Conservation (phyloP, 2,113 vertebrate species). For the Pyrgilauda ruficollis region DNA sequence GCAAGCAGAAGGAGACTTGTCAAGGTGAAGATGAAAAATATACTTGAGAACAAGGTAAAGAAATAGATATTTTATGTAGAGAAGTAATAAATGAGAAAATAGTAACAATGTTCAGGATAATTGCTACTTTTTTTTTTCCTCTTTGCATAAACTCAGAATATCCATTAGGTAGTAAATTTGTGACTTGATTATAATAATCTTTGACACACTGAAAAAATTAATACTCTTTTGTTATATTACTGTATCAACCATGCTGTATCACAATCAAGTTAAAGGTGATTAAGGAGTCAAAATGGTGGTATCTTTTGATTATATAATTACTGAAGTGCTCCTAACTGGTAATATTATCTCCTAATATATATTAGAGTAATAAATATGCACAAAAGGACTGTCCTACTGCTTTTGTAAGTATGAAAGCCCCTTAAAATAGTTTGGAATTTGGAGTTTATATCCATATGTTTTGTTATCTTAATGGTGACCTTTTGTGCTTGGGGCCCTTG, state of each 20-base stretch:
- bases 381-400: not conserved
- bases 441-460: not conserved
- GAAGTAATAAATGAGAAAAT: not conserved
- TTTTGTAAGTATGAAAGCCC: not conserved
- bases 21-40: not conserved
- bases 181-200: not conserved
- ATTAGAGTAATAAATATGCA: not conserved
- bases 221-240: not conserved
- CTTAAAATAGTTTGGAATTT: not conserved
- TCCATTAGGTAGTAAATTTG: not conserved
- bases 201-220: not conserved
- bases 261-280: not conserved
- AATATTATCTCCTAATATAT: not conserved
- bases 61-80: not conserved
- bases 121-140: not conserved
- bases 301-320: not conserved
- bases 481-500: not conserved
- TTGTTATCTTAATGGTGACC: not conserved
- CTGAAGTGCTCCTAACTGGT: not conserved
- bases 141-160: not conserved
- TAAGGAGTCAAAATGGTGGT: not conserved
- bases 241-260: not conserved
- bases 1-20: not conserved
- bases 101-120: not conserved
- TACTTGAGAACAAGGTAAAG: not conserved